Evolutionary conservation across 2,888 invertebrate genomes (phyloP), one percentile per base, ranked within the genome.

Genomic region (Tiliacea citrago): DNA sequence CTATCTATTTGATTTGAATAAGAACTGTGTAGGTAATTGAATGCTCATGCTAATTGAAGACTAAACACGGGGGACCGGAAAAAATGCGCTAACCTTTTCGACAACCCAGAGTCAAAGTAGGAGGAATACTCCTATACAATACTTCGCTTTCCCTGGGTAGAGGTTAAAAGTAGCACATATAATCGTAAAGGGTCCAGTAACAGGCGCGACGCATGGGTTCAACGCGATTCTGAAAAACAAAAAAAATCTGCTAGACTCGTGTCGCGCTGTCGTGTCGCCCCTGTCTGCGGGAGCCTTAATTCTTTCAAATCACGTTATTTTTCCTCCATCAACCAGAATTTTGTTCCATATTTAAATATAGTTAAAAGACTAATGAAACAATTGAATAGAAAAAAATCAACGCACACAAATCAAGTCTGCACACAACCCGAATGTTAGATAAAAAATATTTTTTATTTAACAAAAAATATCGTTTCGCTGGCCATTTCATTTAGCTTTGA

Each of bases 401-500:
- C 53, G 13, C 13, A 65, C 13, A 69, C 8, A 63, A 65, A 66
- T 77, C 61, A 60, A 70, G 70, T 8, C 13, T 16, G 51, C 24
- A 29, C 29, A 51, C 51, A 61, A 45, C 13, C 35, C 3, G n/a
- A 62, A 62, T 8, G 60, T 39, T 83, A 79, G 51, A 66, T 61
- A 29, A 45, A 78, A 74, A 61, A 35, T 21, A 2, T 65, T 47
- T 65, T 77, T 62, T 29, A 63, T 79, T 83, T 61, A 51, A 18
- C 51, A 51, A 47, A 81, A 75, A 77, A 75, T 57, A 61, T 55
- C 61, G 45, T 67, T 69, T 10, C 18, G 45, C 4, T 35, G 9
- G 60, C 55, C 68, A 79, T 83, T 83, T 69, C 45, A 58, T 78
- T 78, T 68, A 53, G 35, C 72, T 61, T 73, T 86, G 81, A 83